Conservation (phyloP, 2,113 vertebrate genomes). For the Agelaius phoeniceus region DNA sequence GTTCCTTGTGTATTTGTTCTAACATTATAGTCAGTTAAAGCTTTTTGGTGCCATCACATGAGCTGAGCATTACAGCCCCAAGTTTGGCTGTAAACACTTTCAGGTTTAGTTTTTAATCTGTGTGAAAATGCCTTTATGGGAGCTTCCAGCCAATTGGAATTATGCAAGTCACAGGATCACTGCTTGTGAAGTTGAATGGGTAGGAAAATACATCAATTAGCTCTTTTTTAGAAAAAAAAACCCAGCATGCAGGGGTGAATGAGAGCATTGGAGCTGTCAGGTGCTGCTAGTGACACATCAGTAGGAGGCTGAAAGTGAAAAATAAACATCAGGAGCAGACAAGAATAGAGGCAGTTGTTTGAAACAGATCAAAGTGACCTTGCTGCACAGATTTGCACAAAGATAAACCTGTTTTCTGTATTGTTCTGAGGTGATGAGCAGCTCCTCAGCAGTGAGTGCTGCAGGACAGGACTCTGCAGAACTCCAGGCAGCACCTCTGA, state of each 20-base stretch:
- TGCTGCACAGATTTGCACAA: neutral
- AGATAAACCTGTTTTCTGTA: neutral
- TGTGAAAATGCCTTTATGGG: neutral
- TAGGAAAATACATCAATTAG: neutral
- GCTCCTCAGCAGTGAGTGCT: neutral
- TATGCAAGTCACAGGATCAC: neutral
- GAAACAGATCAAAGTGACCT: neutral
- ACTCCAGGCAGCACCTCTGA: neutral
- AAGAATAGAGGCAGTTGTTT: neutral
- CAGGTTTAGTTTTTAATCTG: neutral
- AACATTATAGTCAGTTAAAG: neutral
- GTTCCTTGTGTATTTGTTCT: neutral
- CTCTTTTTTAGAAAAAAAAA: neutral
- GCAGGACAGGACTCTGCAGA: neutral
- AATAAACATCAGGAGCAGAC: neutral
- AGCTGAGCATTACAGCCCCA: neutral
- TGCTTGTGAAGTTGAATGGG: neutral
- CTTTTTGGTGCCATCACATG: neutral
- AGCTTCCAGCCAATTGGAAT: neutral
- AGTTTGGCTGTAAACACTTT: neutral
- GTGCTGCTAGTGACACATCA: neutral
- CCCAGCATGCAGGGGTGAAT: neutral
- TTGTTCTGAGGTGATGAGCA: neutral
- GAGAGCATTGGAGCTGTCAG: neutral
- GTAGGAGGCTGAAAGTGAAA: neutral